These are phyloP conservation scores for Characodon lateralis DNA, from an alignment of 2,797 vertebrate species.

Conservation along the genomic window DNA sequence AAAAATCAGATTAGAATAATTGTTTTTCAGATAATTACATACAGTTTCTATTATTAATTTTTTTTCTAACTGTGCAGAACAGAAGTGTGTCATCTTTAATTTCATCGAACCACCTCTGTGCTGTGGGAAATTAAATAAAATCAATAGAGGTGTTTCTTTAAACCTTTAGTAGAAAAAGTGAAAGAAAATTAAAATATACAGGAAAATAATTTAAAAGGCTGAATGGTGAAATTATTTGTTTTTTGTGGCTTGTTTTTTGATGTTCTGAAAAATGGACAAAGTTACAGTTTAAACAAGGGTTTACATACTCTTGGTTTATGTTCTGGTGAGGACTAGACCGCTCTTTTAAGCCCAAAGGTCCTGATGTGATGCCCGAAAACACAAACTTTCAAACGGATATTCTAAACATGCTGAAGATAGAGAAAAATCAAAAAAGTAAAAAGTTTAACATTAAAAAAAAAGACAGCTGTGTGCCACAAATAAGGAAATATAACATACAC, in stretches of 20 bases:
- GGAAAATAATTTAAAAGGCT: constrained; percentile 9
- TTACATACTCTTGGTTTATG: neutral
- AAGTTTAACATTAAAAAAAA: neutral
- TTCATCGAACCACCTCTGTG: neutral
- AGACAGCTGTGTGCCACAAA: neutral
- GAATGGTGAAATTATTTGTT: neutral
- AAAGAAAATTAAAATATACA: constrained; percentile 13
- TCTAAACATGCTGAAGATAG: neutral
- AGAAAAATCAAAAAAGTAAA: neutral
- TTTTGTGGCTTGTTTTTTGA: neutral
- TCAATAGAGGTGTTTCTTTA: neutral
- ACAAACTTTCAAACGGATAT: neutral
- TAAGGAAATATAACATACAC: neutral
- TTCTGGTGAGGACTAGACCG: neutral
- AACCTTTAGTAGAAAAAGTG: constrained; percentile 3
- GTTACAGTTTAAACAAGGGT: neutral
- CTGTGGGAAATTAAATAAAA: constrained; percentile 15
- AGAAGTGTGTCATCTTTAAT: neutral
- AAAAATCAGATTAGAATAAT: neutral
- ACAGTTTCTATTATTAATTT: neutral
- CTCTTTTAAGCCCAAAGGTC: neutral
- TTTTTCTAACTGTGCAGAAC: neutral
- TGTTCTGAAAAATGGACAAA: neutral
- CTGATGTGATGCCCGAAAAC: neutral
- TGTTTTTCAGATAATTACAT: neutral